A percentile compares a stretch with the other conserved stretches of the same genome.
Evolutionary conservation across 2,113 vertebrate species (phyloP).

Genomic region (Lophura nycthemera): DNA sequence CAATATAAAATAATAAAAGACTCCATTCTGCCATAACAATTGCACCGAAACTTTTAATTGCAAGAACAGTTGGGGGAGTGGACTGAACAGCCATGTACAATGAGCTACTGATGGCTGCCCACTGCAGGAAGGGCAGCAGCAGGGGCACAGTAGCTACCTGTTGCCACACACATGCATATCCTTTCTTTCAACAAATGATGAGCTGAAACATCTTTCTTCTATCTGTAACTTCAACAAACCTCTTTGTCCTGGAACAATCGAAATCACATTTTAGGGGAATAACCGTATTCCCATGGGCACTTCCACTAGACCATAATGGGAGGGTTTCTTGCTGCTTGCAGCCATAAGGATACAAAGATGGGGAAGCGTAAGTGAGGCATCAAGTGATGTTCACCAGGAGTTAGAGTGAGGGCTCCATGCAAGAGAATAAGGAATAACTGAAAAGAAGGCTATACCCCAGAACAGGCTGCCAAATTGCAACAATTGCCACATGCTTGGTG

Average conservation of each 20-base stretch:
- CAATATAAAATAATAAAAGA: not conserved
- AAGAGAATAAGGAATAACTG: not conserved
- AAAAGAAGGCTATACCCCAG: not conserved
- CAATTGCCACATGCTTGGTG: fast-evolving
- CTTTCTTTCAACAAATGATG: no score
- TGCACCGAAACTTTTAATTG: not conserved
- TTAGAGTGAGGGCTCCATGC: not conserved
- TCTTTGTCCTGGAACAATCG: not conserved
- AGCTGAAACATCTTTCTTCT: not conserved
- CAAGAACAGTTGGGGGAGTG: not conserved
- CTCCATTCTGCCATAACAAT: not conserved
- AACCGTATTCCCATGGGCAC: fast-evolving
- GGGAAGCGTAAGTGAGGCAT: fast-evolving
- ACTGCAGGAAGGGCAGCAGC: not conserved
- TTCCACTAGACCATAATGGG: fast-evolving
- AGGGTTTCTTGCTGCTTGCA: fast-evolving
- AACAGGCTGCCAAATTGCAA: not conserved
- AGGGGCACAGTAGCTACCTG: not conserved
- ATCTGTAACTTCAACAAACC: not conserved
- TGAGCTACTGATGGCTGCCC: not conserved
- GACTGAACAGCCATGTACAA: not conserved
- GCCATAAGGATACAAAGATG: fast-evolving
- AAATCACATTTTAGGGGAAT: fast-evolving
- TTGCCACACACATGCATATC: fast-evolving
- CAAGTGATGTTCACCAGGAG: fast-evolving